These are phyloP conservation scores for Muscina levida DNA, from an alignment of 2,888 invertebrate species.

Conservation along the genomic window DNA sequence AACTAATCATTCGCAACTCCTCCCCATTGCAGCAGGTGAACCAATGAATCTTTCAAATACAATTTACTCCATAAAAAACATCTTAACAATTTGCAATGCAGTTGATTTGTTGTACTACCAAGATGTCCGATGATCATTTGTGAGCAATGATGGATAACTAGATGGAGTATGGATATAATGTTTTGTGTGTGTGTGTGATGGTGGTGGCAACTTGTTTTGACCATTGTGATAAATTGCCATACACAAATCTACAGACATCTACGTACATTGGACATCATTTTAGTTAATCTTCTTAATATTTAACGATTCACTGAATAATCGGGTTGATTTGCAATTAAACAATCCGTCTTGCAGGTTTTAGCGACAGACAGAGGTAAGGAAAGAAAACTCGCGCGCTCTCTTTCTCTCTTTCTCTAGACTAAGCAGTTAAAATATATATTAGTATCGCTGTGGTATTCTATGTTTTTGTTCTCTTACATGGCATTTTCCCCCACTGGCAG, in stretches of 20 bases:
- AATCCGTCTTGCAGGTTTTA: conserved; percentile 26
- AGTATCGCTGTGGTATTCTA: no score
- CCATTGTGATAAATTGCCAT: conserved; percentile 34
- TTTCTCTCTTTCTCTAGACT: neutral
- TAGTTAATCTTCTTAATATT: conserved; percentile 60
- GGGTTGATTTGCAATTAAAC: conserved; percentile 60
- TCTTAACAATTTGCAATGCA: neutral
- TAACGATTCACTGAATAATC: conserved; percentile 64
- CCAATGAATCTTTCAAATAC: conserved; percentile 22
- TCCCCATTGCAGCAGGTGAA: neutral
- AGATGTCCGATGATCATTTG: neutral
- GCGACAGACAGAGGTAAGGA: no score
- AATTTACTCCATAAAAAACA: conserved; percentile 21
- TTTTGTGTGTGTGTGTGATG: neutral
- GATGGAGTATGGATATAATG: conserved; percentile 19
- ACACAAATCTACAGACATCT: neutral
- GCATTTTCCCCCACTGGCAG: neutral
- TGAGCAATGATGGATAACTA: neutral
- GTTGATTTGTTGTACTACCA: conserved; percentile 1
- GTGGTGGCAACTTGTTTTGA: conserved; percentile 21
- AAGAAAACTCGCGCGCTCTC: neutral
- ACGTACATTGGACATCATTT: conserved; percentile 22
- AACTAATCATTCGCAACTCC: neutral
- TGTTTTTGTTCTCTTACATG: no score
- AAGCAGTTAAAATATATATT: no score